Evolutionary conservation across 2,888 invertebrate genomes (phyloP).

Genomic region (Yponomeuta plumbellus): DNA sequence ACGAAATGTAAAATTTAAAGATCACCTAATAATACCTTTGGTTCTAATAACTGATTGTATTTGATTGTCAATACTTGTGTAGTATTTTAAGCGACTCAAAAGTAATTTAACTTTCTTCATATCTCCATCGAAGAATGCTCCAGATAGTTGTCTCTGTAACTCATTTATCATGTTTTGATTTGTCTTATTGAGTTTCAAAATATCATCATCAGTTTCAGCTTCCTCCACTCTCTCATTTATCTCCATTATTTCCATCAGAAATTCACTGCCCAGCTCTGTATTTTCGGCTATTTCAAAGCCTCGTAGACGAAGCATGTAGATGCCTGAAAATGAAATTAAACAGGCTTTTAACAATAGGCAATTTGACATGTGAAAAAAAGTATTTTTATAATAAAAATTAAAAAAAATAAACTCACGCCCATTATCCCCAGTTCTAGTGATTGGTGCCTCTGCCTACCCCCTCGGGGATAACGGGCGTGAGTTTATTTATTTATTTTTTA

Average conservation of each 20-base stretch:
- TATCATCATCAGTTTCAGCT: slow-evolving; percentile 75
- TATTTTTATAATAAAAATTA: too few species aligned
- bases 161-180: slow-evolving; percentile 73
- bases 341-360: too few species aligned
- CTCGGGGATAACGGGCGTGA: too few species aligned
- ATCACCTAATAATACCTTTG: slow-evolving; percentile 74
- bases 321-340: slow-evolving; percentile 56
- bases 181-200: slow-evolving; percentile 75
- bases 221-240: slow-evolving; percentile 90
- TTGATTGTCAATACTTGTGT: slow-evolving; percentile 84
- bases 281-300: slow-evolving; percentile 81
- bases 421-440: too few species aligned
- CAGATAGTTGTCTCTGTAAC: slow-evolving; percentile 75
- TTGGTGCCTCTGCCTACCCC: too few species aligned
- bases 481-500: too few species aligned
- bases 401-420: too few species aligned
- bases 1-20: slow-evolving; percentile 27
- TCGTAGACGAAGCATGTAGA: slow-evolving; percentile 86
- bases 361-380: too few species aligned
- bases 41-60: slow-evolving; percentile 80
- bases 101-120: slow-evolving; percentile 79
- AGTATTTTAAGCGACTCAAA: slow-evolving; percentile 90
- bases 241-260: slow-evolving; percentile 91
- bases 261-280: slow-evolving; percentile 80
- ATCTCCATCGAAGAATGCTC: slow-evolving; percentile 80